Percentiles rank a stretch among this genome's conserved stretches.
These are phyloP conservation scores for Resseliella maxima DNA, from an alignment of 2,888 invertebrate species.

Conservation along the genomic window DNA sequence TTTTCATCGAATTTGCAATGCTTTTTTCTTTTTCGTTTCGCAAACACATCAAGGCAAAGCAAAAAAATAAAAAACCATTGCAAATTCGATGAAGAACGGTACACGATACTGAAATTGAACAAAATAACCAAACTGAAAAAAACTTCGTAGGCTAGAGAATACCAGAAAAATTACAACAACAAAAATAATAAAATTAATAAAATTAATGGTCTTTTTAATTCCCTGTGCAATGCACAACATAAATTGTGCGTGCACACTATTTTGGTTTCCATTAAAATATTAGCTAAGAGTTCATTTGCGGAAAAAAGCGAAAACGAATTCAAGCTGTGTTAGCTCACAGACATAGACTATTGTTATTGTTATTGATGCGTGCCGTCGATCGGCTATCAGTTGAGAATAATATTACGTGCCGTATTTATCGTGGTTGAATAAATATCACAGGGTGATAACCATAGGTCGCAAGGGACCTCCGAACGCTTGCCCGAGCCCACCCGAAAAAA, in stretches of 20 bases:
- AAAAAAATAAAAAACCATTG: too few relatives aligned
- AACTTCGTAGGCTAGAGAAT: neutral
- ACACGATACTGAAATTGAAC: neutral
- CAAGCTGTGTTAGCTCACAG: neutral
- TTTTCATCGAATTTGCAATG: neutral
- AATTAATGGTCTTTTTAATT: neutral
- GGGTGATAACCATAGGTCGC: too few relatives aligned
- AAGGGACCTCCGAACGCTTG: too few relatives aligned
- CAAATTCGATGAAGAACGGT: neutral
- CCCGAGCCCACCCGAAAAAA: too few relatives aligned
- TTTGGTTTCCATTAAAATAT: conserved; percentile 35
- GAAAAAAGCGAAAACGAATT: neutral
- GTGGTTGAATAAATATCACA: neutral
- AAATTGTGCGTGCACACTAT: conserved; percentile 36
- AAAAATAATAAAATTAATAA: too few relatives aligned
- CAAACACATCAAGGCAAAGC: neutral
- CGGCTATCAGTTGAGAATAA: neutral
- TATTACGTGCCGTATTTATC: neutral
- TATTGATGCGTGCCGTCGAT: neutral
- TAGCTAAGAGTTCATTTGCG: neutral
- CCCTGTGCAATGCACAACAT: neutral
- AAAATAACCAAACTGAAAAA: neutral
- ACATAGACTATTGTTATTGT: neutral
- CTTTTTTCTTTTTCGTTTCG: neutral
- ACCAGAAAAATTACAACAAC: neutral